These are phyloP conservation scores for Amblyraja radiata DNA, from an alignment of 2,797 vertebrate genomes.

Conservation along the genomic window DNA sequence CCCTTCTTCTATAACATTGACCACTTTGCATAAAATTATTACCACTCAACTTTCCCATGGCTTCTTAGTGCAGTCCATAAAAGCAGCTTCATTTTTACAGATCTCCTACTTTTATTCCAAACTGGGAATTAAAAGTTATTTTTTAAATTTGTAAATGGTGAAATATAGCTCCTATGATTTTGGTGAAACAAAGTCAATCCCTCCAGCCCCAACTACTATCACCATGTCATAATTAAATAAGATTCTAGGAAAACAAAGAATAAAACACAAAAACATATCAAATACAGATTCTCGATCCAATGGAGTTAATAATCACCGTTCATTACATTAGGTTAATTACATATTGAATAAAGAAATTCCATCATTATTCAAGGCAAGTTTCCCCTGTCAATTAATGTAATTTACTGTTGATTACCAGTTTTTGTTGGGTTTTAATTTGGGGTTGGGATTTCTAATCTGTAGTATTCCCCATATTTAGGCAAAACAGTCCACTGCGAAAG, in stretches of 20 bases:
- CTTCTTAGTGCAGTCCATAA: neutral
- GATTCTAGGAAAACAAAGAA: neutral
- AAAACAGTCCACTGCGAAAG: too few relatives aligned
- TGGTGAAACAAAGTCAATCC: neutral
- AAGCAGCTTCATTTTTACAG: neutral
- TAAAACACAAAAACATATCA: neutral
- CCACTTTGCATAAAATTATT: neutral
- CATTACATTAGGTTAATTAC: neutral
- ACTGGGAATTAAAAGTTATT: neutral
- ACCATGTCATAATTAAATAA: neutral
- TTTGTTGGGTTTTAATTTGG: too few relatives aligned
- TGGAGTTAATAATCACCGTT: neutral
- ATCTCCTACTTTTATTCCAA: neutral
- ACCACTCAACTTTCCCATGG: neutral
- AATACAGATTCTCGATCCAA: neutral
- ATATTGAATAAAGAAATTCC: too few relatives aligned
- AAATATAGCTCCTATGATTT: neutral
- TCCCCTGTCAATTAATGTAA: too few relatives aligned
- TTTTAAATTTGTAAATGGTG: neutral
- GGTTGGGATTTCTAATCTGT: too few relatives aligned
- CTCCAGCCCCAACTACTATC: neutral
- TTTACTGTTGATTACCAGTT: too few relatives aligned
- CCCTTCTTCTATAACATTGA: neutral
- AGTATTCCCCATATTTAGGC: too few relatives aligned
- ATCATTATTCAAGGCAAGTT: too few relatives aligned